Evolutionary conservation across 1,140 invertebrate genomes (phyloP).

Genomic region (Neodiprion virginianus): DNA sequence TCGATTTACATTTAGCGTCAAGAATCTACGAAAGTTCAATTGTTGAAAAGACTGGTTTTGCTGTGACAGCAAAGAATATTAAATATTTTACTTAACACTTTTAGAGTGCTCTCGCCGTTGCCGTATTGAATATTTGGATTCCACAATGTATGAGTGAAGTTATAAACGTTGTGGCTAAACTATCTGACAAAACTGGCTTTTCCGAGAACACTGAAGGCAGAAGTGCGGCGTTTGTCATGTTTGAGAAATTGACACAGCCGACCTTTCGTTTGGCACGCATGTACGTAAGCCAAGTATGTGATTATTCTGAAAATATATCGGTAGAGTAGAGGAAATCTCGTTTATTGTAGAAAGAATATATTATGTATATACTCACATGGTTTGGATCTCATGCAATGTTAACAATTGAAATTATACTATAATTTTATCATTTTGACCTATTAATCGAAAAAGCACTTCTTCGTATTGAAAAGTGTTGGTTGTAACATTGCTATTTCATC

Average conservation of each 20-base stretch:
- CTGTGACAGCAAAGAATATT: too few relatives aligned
- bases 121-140: constrained; percentile 82
- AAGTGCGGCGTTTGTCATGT: constrained; percentile 53
- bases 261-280: constrained; percentile 70
- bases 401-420: too few relatives aligned
- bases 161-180: constrained; percentile 75
- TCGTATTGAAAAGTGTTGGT: too few relatives aligned
- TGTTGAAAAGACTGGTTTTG: too few relatives aligned
- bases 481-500: too few relatives aligned
- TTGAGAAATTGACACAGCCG: constrained; percentile 71
- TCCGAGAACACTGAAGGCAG: constrained; percentile 27
- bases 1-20: constrained; percentile 13
- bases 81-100: constrained; percentile 36
- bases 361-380: background rate
- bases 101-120: constrained; percentile 81
- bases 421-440: too few relatives aligned
- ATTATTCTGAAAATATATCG: constrained; percentile 14
- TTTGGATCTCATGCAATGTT: too few relatives aligned
- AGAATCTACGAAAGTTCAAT: too few relatives aligned
- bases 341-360: constrained; percentile 9
- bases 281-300: constrained; percentile 74
- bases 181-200: constrained; percentile 33
- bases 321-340: constrained; percentile 9
- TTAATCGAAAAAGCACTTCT: too few relatives aligned
- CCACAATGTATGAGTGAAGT: constrained; percentile 78